Base-by-base conservation (phyloP, 2,797 vertebrate genomes). In the Mormyrops boulengeri region DNA sequence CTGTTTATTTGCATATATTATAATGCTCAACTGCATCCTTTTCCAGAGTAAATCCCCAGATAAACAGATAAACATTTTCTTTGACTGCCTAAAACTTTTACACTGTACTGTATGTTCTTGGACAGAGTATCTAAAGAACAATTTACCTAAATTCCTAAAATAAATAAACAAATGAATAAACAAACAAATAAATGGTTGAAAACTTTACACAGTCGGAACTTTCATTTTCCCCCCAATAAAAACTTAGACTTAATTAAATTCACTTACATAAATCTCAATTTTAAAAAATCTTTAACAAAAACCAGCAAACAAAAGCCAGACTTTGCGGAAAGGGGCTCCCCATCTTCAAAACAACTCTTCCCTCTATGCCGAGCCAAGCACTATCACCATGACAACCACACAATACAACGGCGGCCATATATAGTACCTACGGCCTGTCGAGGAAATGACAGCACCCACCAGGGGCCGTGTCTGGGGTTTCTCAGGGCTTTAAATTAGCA, bases 351-450 rank as follows among this genome's bases (percentile, higher is more conserved):
- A 47, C 26, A n/a, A 26, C 1, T 44, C 0, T 30, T 14, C 77
- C 77, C 34, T 82, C 34, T n/a, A 12, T 8, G 60, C 80, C 34
- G 14, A 47, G 49, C 55, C 66, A 57, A 88, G 89, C 88, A 90
- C 89, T 85, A 88, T 92, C 90, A 19, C 90, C 91, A 92, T 91
- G 89, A 89, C 88, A 92, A 92, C 90, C 52, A 88, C 38, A 38
- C 57, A 89, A 77, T 49, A 4, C 50, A 89, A 55, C 2, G 5
- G 17, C 50, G 47, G 34, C 69, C 69, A 80, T 55, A 53, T 17
- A 80, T 9, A 44, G 50, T 47, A 34, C 12, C 14, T 41, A 2
- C 2, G 69, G 17, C 22, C 77, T 0, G 1, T 4, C 38, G 7
- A 11, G 30, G 44, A 49, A 4, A 44, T 3, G 19, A 19, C n/a